Evolutionary conservation across 2,888 invertebrate genomes (phyloP), one percentile per base, ranked within the genome.

Genomic region (Diloba caeruleocephala): DNA sequence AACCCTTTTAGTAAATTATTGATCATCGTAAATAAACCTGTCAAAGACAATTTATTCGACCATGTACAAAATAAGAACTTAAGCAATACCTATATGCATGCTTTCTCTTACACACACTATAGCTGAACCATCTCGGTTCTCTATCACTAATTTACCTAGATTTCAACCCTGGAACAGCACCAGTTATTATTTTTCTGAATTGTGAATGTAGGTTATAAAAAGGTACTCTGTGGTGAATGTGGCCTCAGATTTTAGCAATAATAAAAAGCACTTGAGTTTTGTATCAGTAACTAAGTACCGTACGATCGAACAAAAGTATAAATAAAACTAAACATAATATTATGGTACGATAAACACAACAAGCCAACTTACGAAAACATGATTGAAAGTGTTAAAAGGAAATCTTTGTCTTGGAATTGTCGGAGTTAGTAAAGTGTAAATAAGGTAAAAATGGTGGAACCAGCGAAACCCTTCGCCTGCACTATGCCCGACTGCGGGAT

Each of bases 381-480:
- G 21, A 21, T 7, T 5, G 6, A 21, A 21, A 21, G 7, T 1
- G 1, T 7, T 21, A 21, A 21, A 21, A 21, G 1, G 9, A 14
- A 10, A 37, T 19, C 3, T 12, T 23, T 2, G 7, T 10, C 29
- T 2, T 21, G 21, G 7, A 21, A 4, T 7, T 4, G 6, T 21
- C 21, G 21, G 21, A 5, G 5, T 7, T 21, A 5, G 5, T 4
- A 5, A 17, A 3, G 5, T 21, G 5, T 13, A 29, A 2, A 29
- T 13, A 29, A 2, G 13, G 29, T 13, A 2, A 29, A 1, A 13
- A 93, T 95, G 95, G 92, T 81, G 5, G 94, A 95, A 52, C 94
- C 94, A 1, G 94, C 94, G 52, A 96, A 96, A 82, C 96, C 96
- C 0, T 97, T 97, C 79, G 95, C 95, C 0, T 97, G 97, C 80